phyloP scores from a whole-genome alignment of 37 sponge, comb jelly and placozoan genomes.

The Oopsacas minuta region DNA sequence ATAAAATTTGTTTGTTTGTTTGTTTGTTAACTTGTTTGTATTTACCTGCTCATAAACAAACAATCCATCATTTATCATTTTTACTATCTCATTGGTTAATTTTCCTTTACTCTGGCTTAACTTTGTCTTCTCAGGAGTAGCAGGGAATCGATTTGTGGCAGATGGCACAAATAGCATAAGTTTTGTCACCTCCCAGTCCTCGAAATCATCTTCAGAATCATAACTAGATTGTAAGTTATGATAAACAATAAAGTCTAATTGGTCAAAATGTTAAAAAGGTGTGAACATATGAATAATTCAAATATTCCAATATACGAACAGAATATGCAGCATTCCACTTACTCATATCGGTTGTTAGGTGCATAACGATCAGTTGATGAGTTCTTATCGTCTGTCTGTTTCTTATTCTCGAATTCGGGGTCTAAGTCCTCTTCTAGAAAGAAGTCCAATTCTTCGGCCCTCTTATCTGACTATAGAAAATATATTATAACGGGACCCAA shows the following conservation, averaged over 20 bases:
- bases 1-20: too few relatives aligned
- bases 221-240: background rate
- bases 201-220: conserved; percentile 3
- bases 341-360: background rate
- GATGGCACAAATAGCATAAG: background rate
- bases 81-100: conserved; percentile 54
- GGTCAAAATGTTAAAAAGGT: too few relatives aligned
- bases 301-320: background rate
- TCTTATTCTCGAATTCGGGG: background rate
- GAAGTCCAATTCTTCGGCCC: background rate
- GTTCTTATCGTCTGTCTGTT: background rate
- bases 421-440: conserved; percentile 1
- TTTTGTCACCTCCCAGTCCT: conserved; percentile 11
- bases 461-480: background rate
- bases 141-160: background rate
- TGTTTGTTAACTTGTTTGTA: too few relatives aligned
- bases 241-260: too few relatives aligned
- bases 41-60: conserved; percentile 80
- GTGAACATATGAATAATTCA: background rate
- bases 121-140: background rate
- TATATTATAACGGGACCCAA: background rate
- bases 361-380: background rate
- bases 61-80: conserved; percentile 89
- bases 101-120: conserved; percentile 20
- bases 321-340: background rate